Conservation (phyloP, 1,140 invertebrate genomes). For the Anoplolepis gracilipes region DNA sequence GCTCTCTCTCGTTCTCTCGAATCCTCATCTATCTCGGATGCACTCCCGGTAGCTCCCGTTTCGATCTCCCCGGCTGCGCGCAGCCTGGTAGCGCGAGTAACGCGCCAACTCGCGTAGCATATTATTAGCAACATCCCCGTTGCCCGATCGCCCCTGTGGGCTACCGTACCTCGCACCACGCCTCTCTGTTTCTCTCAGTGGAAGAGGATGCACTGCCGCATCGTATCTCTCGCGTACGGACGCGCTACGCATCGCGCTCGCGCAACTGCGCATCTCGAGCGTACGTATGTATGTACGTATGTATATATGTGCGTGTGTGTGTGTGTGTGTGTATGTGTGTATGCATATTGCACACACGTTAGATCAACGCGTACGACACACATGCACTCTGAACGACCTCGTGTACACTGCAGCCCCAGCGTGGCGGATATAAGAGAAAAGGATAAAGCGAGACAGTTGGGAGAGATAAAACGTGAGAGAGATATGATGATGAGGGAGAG, state of each 20-base stretch:
- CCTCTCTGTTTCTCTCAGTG: conserved; percentile 46
- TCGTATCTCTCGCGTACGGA: conserved; percentile 36
- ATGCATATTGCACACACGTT: conserved; percentile 36
- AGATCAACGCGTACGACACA: background rate
- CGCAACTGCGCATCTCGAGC: background rate
- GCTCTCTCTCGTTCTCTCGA: background rate
- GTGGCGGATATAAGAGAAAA: conserved; percentile 33
- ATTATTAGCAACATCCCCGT: conserved; percentile 75
- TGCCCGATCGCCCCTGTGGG: conserved; percentile 64
- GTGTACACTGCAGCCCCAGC: conserved; percentile 13
- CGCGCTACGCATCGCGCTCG: conserved; percentile 40
- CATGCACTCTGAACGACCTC: background rate
- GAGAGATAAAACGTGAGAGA: background rate
- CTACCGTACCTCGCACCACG: conserved; percentile 68
- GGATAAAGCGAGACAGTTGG: conserved; percentile 41
- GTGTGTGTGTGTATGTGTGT: background rate
- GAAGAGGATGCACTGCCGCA: conserved; percentile 18
- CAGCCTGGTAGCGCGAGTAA: conserved; percentile 75
- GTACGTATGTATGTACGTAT: background rate
- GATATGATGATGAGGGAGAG: background rate
- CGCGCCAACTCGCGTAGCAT: conserved; percentile 77
- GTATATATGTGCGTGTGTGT: background rate
- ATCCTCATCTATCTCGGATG: conserved; percentile 53
- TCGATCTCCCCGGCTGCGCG: conserved; percentile 48
- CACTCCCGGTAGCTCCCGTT: conserved; percentile 62